Evolutionary conservation across 1,140 invertebrate genomes (phyloP).

Genomic region (Pseudomyrmex sp.): DNA sequence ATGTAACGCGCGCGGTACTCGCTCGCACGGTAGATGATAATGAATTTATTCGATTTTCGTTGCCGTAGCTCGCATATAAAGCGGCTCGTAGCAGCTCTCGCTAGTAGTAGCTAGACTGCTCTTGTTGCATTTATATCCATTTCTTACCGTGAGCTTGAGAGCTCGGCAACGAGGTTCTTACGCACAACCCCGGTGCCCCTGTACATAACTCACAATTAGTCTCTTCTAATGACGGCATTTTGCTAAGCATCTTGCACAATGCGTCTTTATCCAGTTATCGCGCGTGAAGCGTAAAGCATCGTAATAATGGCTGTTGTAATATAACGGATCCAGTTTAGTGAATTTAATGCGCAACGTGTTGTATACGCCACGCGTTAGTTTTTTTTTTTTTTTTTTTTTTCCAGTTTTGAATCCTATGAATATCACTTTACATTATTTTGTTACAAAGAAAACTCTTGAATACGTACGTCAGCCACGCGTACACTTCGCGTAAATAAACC

Average conservation of each 20-base stretch:
- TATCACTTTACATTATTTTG: conserved; percentile 53
- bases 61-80: not conserved
- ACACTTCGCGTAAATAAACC: conserved; percentile 32
- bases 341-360: conserved; percentile 12
- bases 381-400: not conserved
- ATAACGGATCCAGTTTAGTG: conserved; percentile 45
- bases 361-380: no score
- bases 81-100: conserved; percentile 7
- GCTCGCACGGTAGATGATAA: conserved; percentile 44
- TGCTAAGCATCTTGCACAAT: conserved; percentile 51
- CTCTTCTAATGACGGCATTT: conserved; percentile 71
- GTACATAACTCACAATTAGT: conserved; percentile 75
- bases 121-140: conserved; percentile 37
- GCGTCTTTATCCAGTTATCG: conserved; percentile 56
- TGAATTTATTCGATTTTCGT: conserved; percentile 58
- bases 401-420: conserved; percentile 1
- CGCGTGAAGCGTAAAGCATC: conserved; percentile 37
- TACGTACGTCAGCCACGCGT: not conserved
- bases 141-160: conserved; percentile 23
- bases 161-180: conserved; percentile 61
- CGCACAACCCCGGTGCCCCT: conserved; percentile 47
- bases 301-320: conserved; percentile 44
- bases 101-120: not conserved
- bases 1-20: conserved; percentile 35
- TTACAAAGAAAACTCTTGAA: conserved; percentile 40